Conservation (phyloP, 2,797 vertebrate species). For the Remorina albescens region DNA sequence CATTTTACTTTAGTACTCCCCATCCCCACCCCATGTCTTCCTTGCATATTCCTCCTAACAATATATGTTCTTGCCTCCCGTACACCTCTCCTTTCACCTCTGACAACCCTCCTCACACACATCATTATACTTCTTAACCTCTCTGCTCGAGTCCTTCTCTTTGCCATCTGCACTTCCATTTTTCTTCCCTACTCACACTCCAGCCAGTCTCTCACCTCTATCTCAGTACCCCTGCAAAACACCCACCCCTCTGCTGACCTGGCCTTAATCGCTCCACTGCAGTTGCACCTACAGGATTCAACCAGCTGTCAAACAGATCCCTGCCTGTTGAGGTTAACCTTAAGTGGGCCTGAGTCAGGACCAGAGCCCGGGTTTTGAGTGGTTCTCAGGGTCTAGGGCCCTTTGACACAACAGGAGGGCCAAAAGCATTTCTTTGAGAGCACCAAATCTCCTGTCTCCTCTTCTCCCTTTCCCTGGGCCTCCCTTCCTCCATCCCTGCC, state of each 20-base stretch:
- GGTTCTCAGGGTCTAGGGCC: constrained; percentile 71
- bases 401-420: constrained; percentile 72
- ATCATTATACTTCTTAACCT: constrained; percentile 12
- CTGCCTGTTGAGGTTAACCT: constrained; percentile 69
- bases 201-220: constrained; percentile 34
- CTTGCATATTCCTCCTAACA: no score
- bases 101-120: constrained; percentile 10
- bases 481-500: constrained; percentile 58
- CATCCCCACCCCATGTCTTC: no score
- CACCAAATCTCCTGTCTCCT: constrained; percentile 69
- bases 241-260: constrained; percentile 42
- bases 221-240: constrained; percentile 9
- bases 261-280: constrained; percentile 54
- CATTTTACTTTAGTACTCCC: no score
- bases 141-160: constrained; percentile 14
- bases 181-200: constrained; percentile 11
- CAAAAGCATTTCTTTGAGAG: constrained; percentile 75
- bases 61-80: constrained; percentile 10
- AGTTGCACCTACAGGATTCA: constrained; percentile 61
- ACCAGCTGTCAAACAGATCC: constrained; percentile 69
- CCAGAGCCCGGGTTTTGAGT: constrained; percentile 59
- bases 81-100: constrained; percentile 26
- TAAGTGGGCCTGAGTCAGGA: constrained; percentile 67
- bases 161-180: constrained; percentile 20
- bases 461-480: constrained; percentile 62